Percentiles rank a stretch among this genome's conserved stretches.
Evolutionary conservation across 2,888 invertebrate species (phyloP).

Genomic region (Tipula lateralis): DNA sequence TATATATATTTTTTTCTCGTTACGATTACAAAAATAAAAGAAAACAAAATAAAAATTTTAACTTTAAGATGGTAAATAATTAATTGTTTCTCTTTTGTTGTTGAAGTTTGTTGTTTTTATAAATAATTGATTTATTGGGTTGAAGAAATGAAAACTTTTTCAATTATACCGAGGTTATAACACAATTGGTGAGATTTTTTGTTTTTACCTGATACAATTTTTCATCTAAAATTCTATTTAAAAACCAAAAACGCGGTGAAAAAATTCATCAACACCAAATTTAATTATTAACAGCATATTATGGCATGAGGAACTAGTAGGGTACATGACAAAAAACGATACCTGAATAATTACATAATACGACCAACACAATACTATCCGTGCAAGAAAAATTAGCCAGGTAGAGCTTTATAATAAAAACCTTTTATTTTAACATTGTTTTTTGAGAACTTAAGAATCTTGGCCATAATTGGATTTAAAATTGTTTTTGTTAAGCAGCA

Average conservation of each 20-base stretch:
- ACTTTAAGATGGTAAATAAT: constrained; percentile 19
- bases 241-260: background rate
- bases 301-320: background rate
- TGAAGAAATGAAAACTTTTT: constrained; percentile 14
- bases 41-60: background rate
- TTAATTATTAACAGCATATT: background rate
- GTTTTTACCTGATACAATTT: background rate
- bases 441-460: background rate
- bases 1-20: background rate
- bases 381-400: background rate
- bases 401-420: background rate
- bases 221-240: constrained; percentile 11
- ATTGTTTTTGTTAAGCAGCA: background rate
- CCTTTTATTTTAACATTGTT: background rate
- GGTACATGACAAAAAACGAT: background rate
- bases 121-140: constrained; percentile 24
- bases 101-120: background rate
- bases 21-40: background rate
- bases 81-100: constrained; percentile 9
- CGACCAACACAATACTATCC: background rate
- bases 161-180: background rate
- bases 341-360: background rate
- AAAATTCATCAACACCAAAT: background rate
- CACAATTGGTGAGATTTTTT: background rate
- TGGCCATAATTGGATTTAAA: background rate